Percentiles rank a stretch among this genome's conserved stretches.
Evolutionary conservation across 1,140 invertebrate species (phyloP).

Genomic region (Ostrea edulis): DNA sequence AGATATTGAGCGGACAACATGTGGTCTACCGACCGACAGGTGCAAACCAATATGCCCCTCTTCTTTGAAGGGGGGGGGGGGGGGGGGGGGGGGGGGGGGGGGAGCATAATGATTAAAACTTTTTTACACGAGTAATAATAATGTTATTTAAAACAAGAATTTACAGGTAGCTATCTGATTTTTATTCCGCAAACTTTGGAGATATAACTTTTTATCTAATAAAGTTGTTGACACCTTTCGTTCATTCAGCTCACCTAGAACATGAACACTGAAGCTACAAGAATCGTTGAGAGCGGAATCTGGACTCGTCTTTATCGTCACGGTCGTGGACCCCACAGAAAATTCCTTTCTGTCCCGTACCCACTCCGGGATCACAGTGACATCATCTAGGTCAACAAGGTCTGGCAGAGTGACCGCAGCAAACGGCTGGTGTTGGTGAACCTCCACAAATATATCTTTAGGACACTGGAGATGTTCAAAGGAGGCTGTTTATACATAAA

Average conservation of each 20-base stretch:
- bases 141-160: too few species aligned
- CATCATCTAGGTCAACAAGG: background rate
- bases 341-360: background rate
- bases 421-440: background rate
- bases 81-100: too few species aligned
- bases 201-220: too few species aligned
- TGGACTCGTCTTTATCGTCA: background rate
- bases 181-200: too few species aligned
- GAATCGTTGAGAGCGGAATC: background rate
- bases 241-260: background rate
- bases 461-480: conserved; percentile 14
- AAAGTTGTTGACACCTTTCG: background rate
- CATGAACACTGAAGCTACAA: conserved; percentile 16
- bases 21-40: too few species aligned
- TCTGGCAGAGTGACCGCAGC: conserved; percentile 9
- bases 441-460: conserved; percentile 30
- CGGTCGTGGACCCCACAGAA: conserved; percentile 19
- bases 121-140: too few species aligned
- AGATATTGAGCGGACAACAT: too few species aligned
- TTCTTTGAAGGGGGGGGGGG: too few species aligned
- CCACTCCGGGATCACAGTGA: conserved; percentile 12
- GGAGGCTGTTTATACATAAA: background rate
- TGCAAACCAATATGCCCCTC: too few species aligned
- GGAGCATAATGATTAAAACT: too few species aligned
- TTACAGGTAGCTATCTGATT: too few species aligned